These are phyloP conservation scores for Troides helena DNA, from an alignment of 2,888 invertebrate species.

Conservation along the genomic window DNA sequence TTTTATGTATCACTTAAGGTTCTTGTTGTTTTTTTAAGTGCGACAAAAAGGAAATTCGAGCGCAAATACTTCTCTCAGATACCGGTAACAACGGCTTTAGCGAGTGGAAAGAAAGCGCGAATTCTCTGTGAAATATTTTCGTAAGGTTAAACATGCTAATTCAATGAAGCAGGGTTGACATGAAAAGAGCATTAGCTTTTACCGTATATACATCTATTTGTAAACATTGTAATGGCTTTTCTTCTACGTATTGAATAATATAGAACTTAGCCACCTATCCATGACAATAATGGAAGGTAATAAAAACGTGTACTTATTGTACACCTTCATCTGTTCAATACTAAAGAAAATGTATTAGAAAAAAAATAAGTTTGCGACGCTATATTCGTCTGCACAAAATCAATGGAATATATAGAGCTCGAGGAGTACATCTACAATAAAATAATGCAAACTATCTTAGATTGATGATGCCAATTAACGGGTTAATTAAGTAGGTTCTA, in stretches of 20 bases:
- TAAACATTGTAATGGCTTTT: background rate
- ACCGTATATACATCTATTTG: constrained; percentile 2
- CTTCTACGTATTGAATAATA: background rate
- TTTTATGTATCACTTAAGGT: too few relatives aligned
- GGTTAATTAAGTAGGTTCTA: too few relatives aligned
- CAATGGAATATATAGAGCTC: too few relatives aligned
- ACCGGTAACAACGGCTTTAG: background rate
- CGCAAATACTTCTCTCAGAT: background rate
- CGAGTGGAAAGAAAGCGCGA: background rate
- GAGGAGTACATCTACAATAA: too few relatives aligned
- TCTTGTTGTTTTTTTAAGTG: background rate
- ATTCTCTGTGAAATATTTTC: constrained; percentile 9
- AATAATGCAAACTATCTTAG: too few relatives aligned
- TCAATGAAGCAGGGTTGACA: constrained; percentile 9
- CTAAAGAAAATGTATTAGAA: too few relatives aligned
- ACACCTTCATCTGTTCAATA: too few relatives aligned
- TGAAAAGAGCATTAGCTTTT: constrained; percentile 25
- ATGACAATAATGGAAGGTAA: too few relatives aligned
- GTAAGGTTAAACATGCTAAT: constrained; percentile 5
- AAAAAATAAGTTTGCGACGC: too few relatives aligned
- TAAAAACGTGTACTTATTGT: too few relatives aligned
- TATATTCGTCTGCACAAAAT: too few relatives aligned
- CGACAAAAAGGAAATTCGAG: background rate
- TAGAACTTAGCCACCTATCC: background rate
- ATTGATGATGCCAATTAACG: too few relatives aligned